Base-by-base conservation (phyloP, 1,140 invertebrate species). In the Zeugodacus cucurbitae region DNA sequence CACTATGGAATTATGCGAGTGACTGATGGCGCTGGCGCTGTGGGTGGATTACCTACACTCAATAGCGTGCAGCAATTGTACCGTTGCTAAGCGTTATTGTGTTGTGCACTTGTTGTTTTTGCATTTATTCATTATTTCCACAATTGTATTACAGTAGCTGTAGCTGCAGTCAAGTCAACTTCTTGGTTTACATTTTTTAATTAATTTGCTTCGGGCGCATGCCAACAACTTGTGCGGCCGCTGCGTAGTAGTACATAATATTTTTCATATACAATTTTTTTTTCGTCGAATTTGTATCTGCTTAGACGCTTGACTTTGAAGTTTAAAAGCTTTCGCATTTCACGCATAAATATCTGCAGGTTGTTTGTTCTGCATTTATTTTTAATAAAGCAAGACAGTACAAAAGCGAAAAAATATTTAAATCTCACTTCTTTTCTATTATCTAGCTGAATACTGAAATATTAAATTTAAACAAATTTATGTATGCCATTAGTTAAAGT, bases 101-200 rank as follows among this genome's bases (percentile, higher is more conserved):
- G 26, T 8, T 54, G 48, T 17, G 58, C 26, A 62, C 26, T 62
- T 26, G n/a, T 34, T n/a, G n/a, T 67, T 67, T 8, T 32, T 32
- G 2, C 29, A 29, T 34, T 67, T 34, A 34, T 67, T 67, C 37
- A n/a, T 74, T 74, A 41, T 41, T 41, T n/a, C 37, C 44, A 41
- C 70, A 74, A 67, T 74, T 74, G 70, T 74, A 29, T 67, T 62
- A n/a, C 58, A 62, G 6, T 70, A n/a, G 7, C 70, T 74, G 22
- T 17, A 44, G n/a, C n/a, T n/a, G n/a, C n/a, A n/a, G n/a, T n/a
- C n/a, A n/a, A n/a, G 37, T 17, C 6, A 22, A 41, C 37, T 74
- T 44, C 70, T 74, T 74, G 37, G 32, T 74, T 74, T 74, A 74
- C 70, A 74, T 74, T 70, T 70, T 70, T 74, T 74, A 74, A 74